Percentiles rank a stretch among this genome's conserved stretches.
Evolutionary conservation across 2,888 invertebrate genomes (phyloP).

Genomic region (Eulithis prunata): DNA sequence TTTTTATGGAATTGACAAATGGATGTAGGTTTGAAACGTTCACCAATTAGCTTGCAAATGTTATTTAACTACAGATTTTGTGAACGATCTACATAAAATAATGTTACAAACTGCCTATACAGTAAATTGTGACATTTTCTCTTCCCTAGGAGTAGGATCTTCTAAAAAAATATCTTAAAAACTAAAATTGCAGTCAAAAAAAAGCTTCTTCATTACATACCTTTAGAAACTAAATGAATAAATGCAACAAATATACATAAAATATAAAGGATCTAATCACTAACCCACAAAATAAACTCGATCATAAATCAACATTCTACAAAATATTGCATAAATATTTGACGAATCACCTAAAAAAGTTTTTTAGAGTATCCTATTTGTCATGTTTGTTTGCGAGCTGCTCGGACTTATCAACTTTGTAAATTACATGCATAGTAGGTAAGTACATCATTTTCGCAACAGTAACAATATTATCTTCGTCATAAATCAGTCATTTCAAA

Average conservation of each 20-base stretch:
- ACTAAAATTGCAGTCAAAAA: conserved; percentile 61
- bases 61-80: not conserved
- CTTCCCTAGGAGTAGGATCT: conserved; percentile 36
- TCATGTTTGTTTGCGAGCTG: conserved; percentile 33
- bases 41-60: not conserved
- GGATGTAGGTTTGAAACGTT: conserved; percentile 16
- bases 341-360: conserved; percentile 23
- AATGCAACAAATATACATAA: conserved; percentile 80
- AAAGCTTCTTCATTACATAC: conserved; percentile 27
- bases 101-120: conserved; percentile 9
- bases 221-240: conserved; percentile 59
- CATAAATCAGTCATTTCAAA: conserved; percentile 19
- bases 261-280: conserved; percentile 52
- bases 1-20: conserved; percentile 31
- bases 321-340: conserved; percentile 41
- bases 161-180: conserved; percentile 40
- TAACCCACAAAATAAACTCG: conserved; percentile 50
- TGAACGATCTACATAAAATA: conserved; percentile 6
- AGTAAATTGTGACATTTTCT: conserved; percentile 46
- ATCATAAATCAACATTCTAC: conserved; percentile 44
- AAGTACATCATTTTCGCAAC: conserved; percentile 1
- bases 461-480: conserved; percentile 9
- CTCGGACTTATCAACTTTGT: conserved; percentile 24
- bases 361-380: conserved; percentile 17
- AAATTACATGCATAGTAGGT: not conserved